Base-by-base conservation (phyloP, 2,113 vertebrate species). In the Cinclus cinclus region DNA sequence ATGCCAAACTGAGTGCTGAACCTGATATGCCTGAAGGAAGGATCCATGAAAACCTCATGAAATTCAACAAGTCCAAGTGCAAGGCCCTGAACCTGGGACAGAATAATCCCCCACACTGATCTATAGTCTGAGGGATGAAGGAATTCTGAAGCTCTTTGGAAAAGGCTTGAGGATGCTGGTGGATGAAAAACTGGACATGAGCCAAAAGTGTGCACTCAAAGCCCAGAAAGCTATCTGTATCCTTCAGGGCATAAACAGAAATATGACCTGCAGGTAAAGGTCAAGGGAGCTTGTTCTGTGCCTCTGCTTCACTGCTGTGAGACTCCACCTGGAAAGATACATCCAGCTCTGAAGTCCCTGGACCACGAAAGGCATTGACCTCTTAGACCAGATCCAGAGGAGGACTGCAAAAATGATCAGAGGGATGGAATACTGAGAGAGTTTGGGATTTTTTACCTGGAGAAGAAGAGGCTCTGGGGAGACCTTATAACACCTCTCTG, bases 141-240 rank as follows among this genome's bases (percentile, higher is more conserved):
- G 25, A 13, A 37, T 63, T 68, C 24, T 15, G 16, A 10, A 50
- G 16, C 37, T 10, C 30, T 62, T 19, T 30, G 23, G 16, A 68
- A 74, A 42, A 42, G 20, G 20, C n/a, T 77, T 73, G 12, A 8
- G 2, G 6, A 7, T 47, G 10, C 27, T 58, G 33, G 7, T 41
- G 6, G 14, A 27, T 27, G 5, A 62, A 67, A 71, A 81, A 7
- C 1, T 25, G 22, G 9, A 46, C 16, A 7, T 33, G 15, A 86
- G 17, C 7, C 20, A 65, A 18, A 13, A 52, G 9, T 4, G 17
- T 39, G 20, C 0, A 0, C 4, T 58, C 13, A 7, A 39, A 35
- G 39, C 7, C 8, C 25, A 33, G 22, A 69, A 55, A 42, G 22
- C 15, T 33, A 52, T 11, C 6, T 30, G 16, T 56, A 15, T 20